Conservation (phyloP, 2,888 invertebrate species). For the Nezara viridula region DNA sequence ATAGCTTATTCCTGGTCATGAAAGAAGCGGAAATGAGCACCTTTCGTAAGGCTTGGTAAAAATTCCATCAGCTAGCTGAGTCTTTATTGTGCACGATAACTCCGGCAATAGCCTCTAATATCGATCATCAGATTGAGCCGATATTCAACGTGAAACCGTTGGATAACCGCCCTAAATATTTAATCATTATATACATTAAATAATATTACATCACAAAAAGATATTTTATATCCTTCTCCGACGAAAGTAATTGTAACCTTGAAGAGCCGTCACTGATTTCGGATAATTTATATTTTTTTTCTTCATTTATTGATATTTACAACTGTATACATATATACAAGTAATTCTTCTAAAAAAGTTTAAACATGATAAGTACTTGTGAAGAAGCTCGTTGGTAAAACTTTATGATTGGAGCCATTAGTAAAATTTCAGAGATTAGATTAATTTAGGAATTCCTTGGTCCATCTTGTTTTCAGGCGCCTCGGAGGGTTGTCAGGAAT, state of each 20-base stretch:
- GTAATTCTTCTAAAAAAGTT: no score
- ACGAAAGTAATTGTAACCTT: neutral
- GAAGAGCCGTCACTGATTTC: neutral
- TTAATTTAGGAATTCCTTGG: no score
- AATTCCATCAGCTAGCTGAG: neutral
- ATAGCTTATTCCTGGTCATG: neutral
- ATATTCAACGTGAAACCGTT: neutral
- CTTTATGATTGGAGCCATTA: no score
- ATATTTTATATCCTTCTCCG: neutral
- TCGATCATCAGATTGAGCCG: neutral
- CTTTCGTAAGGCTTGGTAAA: neutral
- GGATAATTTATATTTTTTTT: no score
- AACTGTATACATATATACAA: no score
- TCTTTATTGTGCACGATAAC: conserved; percentile 43
- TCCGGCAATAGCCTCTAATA: conserved; percentile 29
- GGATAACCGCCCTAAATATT: conserved; percentile 14
- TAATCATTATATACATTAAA: neutral
- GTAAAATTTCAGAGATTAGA: no score
- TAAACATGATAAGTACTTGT: no score
- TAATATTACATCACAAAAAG: neutral
- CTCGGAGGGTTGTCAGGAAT: no score
- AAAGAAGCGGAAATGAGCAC: neutral
- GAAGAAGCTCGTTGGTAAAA: no score
- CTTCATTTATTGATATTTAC: no score
- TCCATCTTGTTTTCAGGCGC: no score